Evolutionary conservation across 2,888 invertebrate genomes (phyloP).

Genomic region (Eupeodes latifasciatus): DNA sequence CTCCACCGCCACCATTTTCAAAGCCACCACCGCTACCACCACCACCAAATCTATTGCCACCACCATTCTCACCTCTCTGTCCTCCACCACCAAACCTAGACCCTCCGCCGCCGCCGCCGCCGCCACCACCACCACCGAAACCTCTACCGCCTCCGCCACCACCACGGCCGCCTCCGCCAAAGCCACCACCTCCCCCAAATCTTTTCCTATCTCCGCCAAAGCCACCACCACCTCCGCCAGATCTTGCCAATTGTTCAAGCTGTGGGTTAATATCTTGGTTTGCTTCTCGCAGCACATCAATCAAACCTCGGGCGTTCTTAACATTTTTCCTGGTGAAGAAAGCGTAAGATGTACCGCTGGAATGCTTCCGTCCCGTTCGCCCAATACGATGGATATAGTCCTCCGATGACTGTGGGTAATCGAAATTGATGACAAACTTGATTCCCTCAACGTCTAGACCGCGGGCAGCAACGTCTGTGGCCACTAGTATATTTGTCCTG

Average conservation of each 20-base stretch:
- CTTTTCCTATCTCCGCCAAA: conserved; percentile 63
- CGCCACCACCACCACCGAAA: conserved; percentile 70
- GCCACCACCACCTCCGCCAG: conserved; percentile 81
- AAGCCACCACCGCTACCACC: conserved; percentile 65
- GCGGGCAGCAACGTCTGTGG: conserved; percentile 98
- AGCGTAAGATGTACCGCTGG: conserved; percentile 96
- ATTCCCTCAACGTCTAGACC: conserved; percentile 98
- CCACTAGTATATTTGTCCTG: conserved; percentile 94
- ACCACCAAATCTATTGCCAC: conserved; percentile 73
- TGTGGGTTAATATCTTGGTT: conserved; percentile 95
- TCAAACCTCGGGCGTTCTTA: conserved; percentile 93
- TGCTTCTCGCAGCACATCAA: conserved; percentile 94
- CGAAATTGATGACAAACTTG: conserved; percentile 97
- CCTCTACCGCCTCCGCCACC: conserved; percentile 75
- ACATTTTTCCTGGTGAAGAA: conserved; percentile 95
- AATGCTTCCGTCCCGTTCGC: conserved; percentile 93
- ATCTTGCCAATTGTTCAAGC: conserved; percentile 90
- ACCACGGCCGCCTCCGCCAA: conserved; percentile 85
- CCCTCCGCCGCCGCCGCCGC: conserved; percentile 63
- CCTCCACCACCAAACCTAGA: conserved; percentile 77
- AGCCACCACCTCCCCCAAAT: conserved; percentile 78
- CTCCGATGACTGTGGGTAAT: conserved; percentile 96
- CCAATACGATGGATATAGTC: conserved; percentile 98
- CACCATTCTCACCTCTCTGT: conserved; percentile 76
- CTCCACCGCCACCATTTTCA: conserved; percentile 57